A percentile compares a stretch with the other conserved stretches of the same genome.
These are phyloP conservation scores for Agrochola lota DNA, from an alignment of 2,888 invertebrate genomes.

Conservation along the genomic window DNA sequence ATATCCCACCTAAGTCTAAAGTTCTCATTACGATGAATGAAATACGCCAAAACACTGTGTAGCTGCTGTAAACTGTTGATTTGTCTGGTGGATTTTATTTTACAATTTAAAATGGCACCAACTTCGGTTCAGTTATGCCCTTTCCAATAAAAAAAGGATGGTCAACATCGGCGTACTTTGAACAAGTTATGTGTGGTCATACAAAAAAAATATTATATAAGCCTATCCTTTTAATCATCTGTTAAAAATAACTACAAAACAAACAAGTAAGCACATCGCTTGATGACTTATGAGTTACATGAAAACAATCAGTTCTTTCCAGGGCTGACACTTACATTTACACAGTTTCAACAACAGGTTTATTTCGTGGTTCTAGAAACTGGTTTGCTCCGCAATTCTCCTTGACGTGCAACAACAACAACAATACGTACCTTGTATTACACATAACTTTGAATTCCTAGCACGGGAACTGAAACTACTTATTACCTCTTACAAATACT, in stretches of 20 bases:
- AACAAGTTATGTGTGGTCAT: too few relatives aligned
- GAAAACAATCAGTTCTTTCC: neutral
- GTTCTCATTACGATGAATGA: too few relatives aligned
- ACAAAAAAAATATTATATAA: too few relatives aligned
- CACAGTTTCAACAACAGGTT: neutral
- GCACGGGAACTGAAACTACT: conserved; percentile 3
- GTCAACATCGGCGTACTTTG: too few relatives aligned
- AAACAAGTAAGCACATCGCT: neutral
- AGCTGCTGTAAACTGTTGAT: too few relatives aligned
- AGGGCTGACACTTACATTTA: neutral
- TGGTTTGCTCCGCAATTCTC: neutral
- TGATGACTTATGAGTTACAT: neutral
- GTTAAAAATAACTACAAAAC: neutral
- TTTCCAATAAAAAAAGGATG: too few relatives aligned
- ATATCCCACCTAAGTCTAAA: too few relatives aligned
- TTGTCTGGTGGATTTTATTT: too few relatives aligned
- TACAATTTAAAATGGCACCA: too few relatives aligned
- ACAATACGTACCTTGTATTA: neutral
- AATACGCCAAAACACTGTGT: too few relatives aligned
- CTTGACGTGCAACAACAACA: neutral
- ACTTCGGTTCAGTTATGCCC: too few relatives aligned
- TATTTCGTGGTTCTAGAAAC: neutral
- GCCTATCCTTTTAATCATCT: too few relatives aligned
- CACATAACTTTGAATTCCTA: neutral
- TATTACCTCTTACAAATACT: conserved; percentile 10